A percentile compares a stretch with the other conserved stretches of the same genome.
phyloP scores from a whole-genome alignment of 2,797 vertebrate genomes.

The Nannoperca obscura region DNA sequence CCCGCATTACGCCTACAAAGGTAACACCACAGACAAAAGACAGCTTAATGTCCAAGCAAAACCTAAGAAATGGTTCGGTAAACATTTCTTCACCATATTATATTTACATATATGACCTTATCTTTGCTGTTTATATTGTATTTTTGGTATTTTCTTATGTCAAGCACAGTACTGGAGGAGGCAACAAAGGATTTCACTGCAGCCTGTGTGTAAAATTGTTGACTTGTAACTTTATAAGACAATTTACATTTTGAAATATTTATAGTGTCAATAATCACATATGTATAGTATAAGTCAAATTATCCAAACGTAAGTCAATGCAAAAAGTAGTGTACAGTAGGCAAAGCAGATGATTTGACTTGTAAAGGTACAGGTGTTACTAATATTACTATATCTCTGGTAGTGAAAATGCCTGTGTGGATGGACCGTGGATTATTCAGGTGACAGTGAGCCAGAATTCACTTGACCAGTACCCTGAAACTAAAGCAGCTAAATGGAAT shows the following conservation, averaged over 20 bases:
- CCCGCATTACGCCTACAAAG: conserved; percentile 79
- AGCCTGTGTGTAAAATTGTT: not conserved
- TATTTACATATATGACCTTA: too few species aligned
- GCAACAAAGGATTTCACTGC: too few species aligned
- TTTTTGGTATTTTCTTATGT: too few species aligned
- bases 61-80: not conserved
- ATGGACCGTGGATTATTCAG: not conserved
- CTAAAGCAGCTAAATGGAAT: not conserved
- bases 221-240: not conserved
- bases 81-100: not conserved
- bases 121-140: too few species aligned
- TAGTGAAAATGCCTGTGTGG: not conserved
- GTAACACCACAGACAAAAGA: conserved; percentile 11
- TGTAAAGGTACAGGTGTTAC: not conserved
- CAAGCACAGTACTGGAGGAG: too few species aligned
- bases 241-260: not conserved
- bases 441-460: too few species aligned
- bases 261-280: too few species aligned
- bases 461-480: not conserved
- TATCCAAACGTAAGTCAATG: too few species aligned
- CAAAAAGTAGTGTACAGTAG: not conserved
- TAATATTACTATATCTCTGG: too few species aligned
- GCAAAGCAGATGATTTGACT: not conserved
- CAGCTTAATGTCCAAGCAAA: not conserved
- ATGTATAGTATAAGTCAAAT: too few species aligned